Base-by-base conservation (phyloP, 2,888 invertebrate species). In the Machimus atricapillus region DNA sequence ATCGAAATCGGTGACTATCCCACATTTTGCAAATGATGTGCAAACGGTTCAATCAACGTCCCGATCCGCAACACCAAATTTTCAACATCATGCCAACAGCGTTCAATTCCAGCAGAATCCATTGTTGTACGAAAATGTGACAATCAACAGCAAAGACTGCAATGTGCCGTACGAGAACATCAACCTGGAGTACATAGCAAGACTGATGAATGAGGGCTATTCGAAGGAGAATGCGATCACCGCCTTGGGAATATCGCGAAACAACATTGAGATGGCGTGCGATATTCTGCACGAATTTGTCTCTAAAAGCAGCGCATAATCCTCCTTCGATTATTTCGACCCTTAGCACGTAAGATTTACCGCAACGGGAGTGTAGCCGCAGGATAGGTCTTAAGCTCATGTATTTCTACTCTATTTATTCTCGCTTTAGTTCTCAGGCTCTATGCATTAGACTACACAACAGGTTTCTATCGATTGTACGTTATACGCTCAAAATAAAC, bases 191-290 rank as follows among this genome's bases (percentile, higher is more conserved):
- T 97, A 98, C 92, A 97, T 98, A 88, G 96, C 97, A 27, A 95
- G 96, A 89, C 93, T 98, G 88, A 97, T 98, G 78, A 95, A 95
- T 87, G 98, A 98, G 90, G 98, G 98, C 0, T 98, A 97, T 91
- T 96, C 97, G 1, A 96, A 97, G 90, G 97, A 98, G 91, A 96
- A 97, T 79, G 98, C 98, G 3, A 96, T 98, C 81, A 95, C 98
- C 89, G 98, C 98, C 5, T 94, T 98, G 90, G 97, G 97, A 88
- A 98, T 98, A 90, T 97, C 98, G 1, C 94, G 97, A 87, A 98
- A 98, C 93, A 97, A 98, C 92, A 94, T 98, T 86, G 97, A 97
- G 92, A 98, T 98, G 98, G 98, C 98, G 78, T 96, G 98, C 93
- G 98, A 98, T 92, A 98, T 98, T 91, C 93, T 98, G 89, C 96